A percentile compares a stretch with the other conserved stretches of the same genome.
phyloP scores from a whole-genome alignment of 2,888 invertebrate species.

The Diadromus collaris region DNA sequence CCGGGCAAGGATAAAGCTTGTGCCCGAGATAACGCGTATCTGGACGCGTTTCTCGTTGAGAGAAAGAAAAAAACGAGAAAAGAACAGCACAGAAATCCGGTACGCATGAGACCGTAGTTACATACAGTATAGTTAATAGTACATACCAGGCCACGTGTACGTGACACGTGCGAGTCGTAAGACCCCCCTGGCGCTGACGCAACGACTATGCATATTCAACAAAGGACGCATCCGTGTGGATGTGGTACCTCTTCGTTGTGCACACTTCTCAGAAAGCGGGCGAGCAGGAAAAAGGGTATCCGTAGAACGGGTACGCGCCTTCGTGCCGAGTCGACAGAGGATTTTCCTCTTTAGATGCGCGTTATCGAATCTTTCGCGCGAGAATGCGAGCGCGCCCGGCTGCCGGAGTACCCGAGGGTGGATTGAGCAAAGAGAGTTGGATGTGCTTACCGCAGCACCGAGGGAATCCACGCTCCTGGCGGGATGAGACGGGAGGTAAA shows the following conservation, averaged over 20 bases:
- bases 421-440: slow-evolving; percentile 10
- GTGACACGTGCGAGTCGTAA: slow-evolving; percentile 53
- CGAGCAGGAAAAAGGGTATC: slow-evolving; percentile 1
- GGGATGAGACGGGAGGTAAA: slow-evolving; percentile 9
- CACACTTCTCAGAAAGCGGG: neutral
- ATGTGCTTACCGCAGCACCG: slow-evolving; percentile 4
- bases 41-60: slow-evolving; percentile 44
- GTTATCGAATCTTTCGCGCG: slow-evolving; percentile 70
- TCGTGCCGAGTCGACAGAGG: slow-evolving; percentile 32
- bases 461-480: neutral
- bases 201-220: neutral
- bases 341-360: slow-evolving; percentile 62
- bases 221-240: neutral
- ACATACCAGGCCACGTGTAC: slow-evolving; percentile 48
- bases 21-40: slow-evolving; percentile 54
- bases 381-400: slow-evolving; percentile 62
- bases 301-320: slow-evolving; percentile 30
- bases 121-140: slow-evolving; percentile 34
- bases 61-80: slow-evolving; percentile 23
- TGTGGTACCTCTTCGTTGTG: neutral
- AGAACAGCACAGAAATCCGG: neutral
- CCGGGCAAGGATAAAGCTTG: slow-evolving; percentile 62
- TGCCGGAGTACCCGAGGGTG: slow-evolving; percentile 11
- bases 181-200: slow-evolving; percentile 48
- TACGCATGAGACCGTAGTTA: neutral